These are phyloP conservation scores for Andricus quercusramuli DNA, from an alignment of 2,888 invertebrate species.

Conservation along the genomic window DNA sequence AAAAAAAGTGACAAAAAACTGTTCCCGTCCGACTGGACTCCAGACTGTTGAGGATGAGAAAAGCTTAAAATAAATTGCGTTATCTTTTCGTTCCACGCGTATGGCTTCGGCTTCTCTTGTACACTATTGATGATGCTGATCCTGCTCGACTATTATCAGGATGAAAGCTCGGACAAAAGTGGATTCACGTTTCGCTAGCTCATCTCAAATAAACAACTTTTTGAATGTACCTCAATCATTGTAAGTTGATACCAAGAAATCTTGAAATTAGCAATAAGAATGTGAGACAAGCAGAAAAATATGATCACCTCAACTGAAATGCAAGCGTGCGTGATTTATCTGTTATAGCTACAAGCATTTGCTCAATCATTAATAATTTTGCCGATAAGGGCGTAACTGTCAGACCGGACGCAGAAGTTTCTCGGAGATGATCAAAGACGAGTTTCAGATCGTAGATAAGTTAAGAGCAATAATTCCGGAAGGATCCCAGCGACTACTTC, in stretches of 20 bases:
- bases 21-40: constrained; percentile 8
- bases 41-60: constrained; percentile 62
- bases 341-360: background rate
- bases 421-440: constrained; percentile 1
- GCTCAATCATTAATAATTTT: constrained; percentile 20
- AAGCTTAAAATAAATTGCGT: constrained; percentile 74
- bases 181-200: constrained; percentile 9
- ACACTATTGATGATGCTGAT: constrained; percentile 33
- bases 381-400: background rate
- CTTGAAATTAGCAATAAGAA: too few relatives aligned
- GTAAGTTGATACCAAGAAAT: background rate
- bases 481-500: constrained; percentile 35
- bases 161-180: background rate
- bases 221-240: background rate
- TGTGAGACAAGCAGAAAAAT: background rate
- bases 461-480: constrained; percentile 39
- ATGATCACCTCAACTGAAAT: background rate
- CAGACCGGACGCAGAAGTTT: background rate
- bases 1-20: constrained; percentile 50
- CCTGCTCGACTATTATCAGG: constrained; percentile 8
- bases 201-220: background rate
- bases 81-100: constrained; percentile 76
- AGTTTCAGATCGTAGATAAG: constrained; percentile 28
- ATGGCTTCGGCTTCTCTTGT: constrained; percentile 63
- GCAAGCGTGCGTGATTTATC: background rate